Percentiles rank a stretch among this genome's conserved stretches.
phyloP scores from a whole-genome alignment of 1,140 invertebrate species.

The Meloidogyne hapla region DNA sequence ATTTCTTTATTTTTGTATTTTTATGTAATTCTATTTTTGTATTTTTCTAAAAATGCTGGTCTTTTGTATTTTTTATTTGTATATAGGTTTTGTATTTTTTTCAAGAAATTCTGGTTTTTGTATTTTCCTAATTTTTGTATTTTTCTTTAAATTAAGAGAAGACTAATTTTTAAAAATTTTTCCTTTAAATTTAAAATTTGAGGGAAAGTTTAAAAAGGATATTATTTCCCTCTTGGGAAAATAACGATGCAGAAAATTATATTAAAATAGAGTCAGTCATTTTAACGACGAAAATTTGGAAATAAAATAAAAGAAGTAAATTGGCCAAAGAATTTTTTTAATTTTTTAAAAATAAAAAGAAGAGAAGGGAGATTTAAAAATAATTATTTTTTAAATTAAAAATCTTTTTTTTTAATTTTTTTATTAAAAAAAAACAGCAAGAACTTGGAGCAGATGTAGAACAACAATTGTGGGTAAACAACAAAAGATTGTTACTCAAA shows the following conservation, averaged over 20 bases:
- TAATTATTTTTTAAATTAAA: constrained; percentile 7
- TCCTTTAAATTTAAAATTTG: neutral
- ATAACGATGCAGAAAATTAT: neutral
- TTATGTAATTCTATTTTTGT: too few species aligned
- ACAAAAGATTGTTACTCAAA: constrained; percentile 47
- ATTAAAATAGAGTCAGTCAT: neutral
- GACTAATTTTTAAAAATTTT: neutral
- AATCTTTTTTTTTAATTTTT: neutral
- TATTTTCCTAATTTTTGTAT: too few species aligned
- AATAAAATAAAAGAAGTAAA: neutral
- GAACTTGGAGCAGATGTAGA: constrained; percentile 34
- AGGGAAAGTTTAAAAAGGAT: neutral
- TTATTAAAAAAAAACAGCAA: constrained; percentile 29
- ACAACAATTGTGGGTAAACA: constrained; percentile 61
- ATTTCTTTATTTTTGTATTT: too few species aligned
- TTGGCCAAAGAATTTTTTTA: neutral
- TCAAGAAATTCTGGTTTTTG: too few species aligned
- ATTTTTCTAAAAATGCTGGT: too few species aligned
- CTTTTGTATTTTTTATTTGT: too few species aligned
- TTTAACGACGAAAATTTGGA: neutral
- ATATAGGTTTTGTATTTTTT: too few species aligned
- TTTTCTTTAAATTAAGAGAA: too few species aligned
- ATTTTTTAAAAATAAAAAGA: neutral
- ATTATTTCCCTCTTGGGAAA: neutral
- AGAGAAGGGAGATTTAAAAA: neutral